A percentile compares a stretch with the other conserved stretches of the same genome.
Conservation (phyloP, 2,113 vertebrate species). For the Climacteris rufus region DNA sequence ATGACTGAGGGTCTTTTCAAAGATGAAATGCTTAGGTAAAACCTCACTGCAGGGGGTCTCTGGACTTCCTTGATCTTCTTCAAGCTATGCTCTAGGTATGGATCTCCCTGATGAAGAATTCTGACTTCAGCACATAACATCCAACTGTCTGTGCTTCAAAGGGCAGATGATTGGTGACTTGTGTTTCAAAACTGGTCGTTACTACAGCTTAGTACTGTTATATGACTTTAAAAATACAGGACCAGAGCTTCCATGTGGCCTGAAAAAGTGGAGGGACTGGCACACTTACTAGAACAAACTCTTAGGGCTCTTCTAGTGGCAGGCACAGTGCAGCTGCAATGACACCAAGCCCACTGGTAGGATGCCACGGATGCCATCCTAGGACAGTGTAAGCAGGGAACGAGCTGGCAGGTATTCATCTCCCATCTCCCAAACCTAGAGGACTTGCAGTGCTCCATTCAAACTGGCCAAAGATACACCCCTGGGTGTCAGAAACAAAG, state of each 20-base stretch:
- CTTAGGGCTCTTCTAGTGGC: not conserved
- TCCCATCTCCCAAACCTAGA: not conserved
- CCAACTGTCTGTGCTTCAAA: not conserved
- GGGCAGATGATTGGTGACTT: not conserved
- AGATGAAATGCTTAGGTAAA: not conserved
- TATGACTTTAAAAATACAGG: not conserved
- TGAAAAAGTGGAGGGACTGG: not conserved
- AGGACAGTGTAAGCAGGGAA: not conserved
- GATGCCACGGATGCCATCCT: rapidly evolving
- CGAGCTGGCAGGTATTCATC: not conserved
- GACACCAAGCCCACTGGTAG: not conserved
- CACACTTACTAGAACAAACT: not conserved
- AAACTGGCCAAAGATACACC: not conserved
- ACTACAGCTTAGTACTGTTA: not conserved
- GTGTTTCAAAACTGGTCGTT: not conserved
- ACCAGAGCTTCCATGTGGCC: not conserved
- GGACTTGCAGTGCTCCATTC: not conserved
- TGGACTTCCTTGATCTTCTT: not conserved
- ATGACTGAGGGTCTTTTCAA: not conserved
- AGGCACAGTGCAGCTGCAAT: not conserved
- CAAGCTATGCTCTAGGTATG: not conserved
- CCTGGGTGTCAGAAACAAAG: not conserved
- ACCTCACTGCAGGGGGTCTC: not conserved
- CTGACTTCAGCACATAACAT: not conserved
- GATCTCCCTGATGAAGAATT: not conserved